Base-by-base conservation (phyloP, 1,140 invertebrate genomes). In the Nebria ingens region DNA sequence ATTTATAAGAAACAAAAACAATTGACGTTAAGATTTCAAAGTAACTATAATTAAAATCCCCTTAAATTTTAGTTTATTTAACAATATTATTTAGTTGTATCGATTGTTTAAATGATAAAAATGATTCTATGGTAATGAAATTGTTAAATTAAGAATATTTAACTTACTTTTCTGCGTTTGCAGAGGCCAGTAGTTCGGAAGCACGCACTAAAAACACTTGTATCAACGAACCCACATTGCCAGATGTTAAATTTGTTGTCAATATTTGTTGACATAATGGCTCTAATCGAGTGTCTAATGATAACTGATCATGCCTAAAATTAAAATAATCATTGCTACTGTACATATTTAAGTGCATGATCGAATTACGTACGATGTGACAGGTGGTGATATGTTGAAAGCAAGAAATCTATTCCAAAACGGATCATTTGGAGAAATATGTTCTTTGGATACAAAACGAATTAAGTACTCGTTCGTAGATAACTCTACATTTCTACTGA, bases 351-450 rank as follows among this genome's bases (percentile, higher is more conserved):
- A 38, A 19, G 57, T 13, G 22, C 20, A 22, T 29, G 1, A 22
- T 29, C 38, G 19, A 13, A 40, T 42, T n/a, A 77, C 79, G 72
- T 78, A 91, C 80, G 81, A 81, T 56, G 82, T 85, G 34, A 77
- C 75, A 2, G 89, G 87, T 55, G 88, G 78, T 45, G 81, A 80
- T 59, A 97, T 87, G 62, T 93, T 91, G 62, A 94, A 98, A 0
- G 93, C 89, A 12, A 98, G 74, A 53, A 98, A 79, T 59, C 86
- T 83, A 68, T 92, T 92, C 95, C 95, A 98, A 70, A 93, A 97
- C 11, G 86, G 84, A 75, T 96, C 90, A 73, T 93, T 92, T 19
- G 82, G 77, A n/a, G 83, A 78, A 62, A 98, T 89, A 12, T 83
- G 67, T 59, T 91, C 83, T 49, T 81, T 80, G 0, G 88, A 83